Evolutionary conservation across 2,888 invertebrate genomes (phyloP).

Genomic region (Hoplodrina ambigua): DNA sequence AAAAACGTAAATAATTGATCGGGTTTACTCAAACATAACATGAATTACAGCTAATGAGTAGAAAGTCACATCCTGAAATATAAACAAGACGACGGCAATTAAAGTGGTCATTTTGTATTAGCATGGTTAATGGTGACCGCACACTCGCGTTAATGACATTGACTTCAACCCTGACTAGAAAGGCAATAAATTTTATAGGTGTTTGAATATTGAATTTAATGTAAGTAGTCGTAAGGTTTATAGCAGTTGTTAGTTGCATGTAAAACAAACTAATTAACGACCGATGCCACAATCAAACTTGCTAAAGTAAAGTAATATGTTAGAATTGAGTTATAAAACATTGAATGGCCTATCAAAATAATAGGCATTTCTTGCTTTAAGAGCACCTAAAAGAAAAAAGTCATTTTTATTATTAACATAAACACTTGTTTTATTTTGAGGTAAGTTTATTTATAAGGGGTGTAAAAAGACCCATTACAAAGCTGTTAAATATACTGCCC

Average conservation of each 20-base stretch:
- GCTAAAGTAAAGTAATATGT: background rate
- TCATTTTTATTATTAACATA: no score
- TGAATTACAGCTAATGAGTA: conserved; percentile 11
- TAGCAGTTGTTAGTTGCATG: background rate
- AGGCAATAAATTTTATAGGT: background rate
- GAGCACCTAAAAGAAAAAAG: no score
- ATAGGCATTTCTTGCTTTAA: no score
- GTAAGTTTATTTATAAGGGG: no score
- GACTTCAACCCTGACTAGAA: conserved; percentile 1
- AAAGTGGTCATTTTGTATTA: conserved; percentile 47
- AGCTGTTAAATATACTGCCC: no score
- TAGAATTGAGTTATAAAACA: background rate
- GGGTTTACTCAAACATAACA: no score
- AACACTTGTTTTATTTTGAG: no score
- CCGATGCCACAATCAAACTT: background rate
- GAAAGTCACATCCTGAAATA: conserved; percentile 29
- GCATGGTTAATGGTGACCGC: conserved; percentile 42
- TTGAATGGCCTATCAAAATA: no score
- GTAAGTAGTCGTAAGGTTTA: background rate
- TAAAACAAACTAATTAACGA: background rate
- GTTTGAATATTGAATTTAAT: background rate
- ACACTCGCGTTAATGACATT: conserved; percentile 1
- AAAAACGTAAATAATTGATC: no score
- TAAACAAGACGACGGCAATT: conserved; percentile 49
- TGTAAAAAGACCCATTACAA: no score